These are phyloP conservation scores for Drepana falcataria DNA, from an alignment of 2,888 invertebrate genomes.

Conservation along the genomic window DNA sequence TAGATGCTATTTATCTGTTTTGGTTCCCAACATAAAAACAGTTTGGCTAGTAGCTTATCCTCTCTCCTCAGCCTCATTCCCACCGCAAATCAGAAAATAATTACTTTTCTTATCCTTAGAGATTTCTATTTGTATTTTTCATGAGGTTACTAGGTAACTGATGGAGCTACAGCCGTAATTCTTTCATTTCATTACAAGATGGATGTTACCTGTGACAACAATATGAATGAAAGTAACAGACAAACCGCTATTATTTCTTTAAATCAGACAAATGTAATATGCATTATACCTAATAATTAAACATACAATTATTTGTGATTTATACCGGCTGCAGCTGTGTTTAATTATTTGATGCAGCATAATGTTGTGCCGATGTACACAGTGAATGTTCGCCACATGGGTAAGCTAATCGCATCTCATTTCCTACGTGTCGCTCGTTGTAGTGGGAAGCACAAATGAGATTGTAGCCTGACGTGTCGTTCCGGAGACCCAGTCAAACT, in stretches of 20 bases:
- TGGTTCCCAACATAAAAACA: too few species aligned
- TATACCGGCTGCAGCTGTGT: not conserved
- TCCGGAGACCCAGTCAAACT: slow-evolving; percentile 48
- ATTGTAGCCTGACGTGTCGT: slow-evolving; percentile 59
- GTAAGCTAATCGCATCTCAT: slow-evolving; percentile 65
- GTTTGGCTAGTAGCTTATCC: too few species aligned
- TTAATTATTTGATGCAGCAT: not conserved
- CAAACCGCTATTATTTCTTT: too few species aligned
- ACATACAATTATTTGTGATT: too few species aligned
- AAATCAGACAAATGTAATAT: too few species aligned
- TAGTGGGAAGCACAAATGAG: slow-evolving; percentile 62
- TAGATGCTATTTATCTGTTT: not conserved
- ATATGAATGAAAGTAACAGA: too few species aligned
- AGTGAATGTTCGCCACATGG: slow-evolving; percentile 30
- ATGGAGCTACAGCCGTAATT: not conserved
- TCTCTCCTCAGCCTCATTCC: not conserved
- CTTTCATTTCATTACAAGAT: not conserved
- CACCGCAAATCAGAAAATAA: not conserved
- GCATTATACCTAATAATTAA: too few species aligned
- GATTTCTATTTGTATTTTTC: not conserved
- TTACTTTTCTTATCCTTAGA: not conserved
- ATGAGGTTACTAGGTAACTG: not conserved
- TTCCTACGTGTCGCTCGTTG: slow-evolving; percentile 61
- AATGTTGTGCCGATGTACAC: slow-evolving; percentile 20
- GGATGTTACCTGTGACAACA: not conserved